phyloP scores from a whole-genome alignment of 2,113 vertebrate genomes.

The Phyllostomus hastatus region DNA sequence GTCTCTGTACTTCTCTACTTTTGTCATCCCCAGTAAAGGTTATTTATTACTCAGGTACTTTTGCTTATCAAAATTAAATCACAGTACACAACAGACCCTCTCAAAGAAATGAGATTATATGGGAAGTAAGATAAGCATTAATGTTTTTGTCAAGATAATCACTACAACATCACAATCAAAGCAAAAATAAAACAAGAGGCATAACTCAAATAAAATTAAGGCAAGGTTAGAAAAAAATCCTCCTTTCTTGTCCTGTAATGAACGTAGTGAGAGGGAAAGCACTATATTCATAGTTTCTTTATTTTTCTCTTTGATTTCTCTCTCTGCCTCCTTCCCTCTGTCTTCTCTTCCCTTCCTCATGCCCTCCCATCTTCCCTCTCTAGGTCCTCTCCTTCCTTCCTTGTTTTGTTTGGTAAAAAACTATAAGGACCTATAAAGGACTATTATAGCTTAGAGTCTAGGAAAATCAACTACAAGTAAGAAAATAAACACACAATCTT shows the following conservation, averaged over 20 bases:
- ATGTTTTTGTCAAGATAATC: background rate
- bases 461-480: constrained; percentile 56
- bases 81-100: background rate
- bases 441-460: background rate
- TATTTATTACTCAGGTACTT: background rate
- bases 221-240: background rate
- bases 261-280: background rate
- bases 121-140: background rate
- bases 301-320: background rate
- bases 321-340: background rate
- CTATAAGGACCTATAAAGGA: background rate
- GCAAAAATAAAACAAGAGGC: background rate
- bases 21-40: background rate
- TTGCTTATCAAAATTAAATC: background rate
- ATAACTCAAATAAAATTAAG: background rate
- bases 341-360: too few relatives aligned
- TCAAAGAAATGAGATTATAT: background rate
- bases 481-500: constrained; percentile 63
- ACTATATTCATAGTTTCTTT: background rate
- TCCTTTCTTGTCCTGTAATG: background rate
- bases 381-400: background rate
- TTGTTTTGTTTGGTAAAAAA: background rate
- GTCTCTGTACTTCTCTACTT: background rate
- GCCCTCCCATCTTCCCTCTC: background rate
- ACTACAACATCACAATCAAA: background rate